These are phyloP conservation scores for Volucella inanis DNA, from an alignment of 2,888 invertebrate species.

Conservation along the genomic window DNA sequence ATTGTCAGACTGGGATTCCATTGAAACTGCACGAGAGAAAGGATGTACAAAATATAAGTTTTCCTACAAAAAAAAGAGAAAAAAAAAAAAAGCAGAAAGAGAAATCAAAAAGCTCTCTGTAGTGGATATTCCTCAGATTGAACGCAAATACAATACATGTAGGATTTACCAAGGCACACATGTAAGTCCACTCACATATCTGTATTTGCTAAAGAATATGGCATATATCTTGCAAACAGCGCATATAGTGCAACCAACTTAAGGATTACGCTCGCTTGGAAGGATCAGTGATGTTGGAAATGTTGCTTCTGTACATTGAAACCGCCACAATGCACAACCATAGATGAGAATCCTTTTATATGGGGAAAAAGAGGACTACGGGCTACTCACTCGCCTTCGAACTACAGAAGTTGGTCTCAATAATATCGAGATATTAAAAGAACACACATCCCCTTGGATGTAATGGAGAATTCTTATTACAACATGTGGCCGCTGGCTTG, in stretches of 20 bases:
- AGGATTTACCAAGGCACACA: neutral
- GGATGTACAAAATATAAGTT: too few species aligned
- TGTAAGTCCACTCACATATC: neutral
- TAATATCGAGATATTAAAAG: conserved; percentile 45
- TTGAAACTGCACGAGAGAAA: conserved; percentile 25
- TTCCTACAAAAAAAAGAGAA: neutral
- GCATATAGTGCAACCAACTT: conserved; percentile 36
- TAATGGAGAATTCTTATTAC: conserved; percentile 35
- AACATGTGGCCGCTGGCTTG: conserved; percentile 22
- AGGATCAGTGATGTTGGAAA: conserved; percentile 42
- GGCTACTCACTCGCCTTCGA: too few species aligned
- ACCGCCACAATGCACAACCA: conserved; percentile 6
- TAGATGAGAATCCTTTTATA: neutral
- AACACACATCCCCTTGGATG: conserved; percentile 27
- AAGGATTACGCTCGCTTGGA: conserved; percentile 44
- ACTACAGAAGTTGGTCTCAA: conserved; percentile 18
- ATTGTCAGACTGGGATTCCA: conserved; percentile 35
- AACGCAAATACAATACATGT: conserved; percentile 46
- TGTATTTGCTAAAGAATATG: neutral
- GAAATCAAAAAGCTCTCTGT: conserved; percentile 30
- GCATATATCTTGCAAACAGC: conserved; percentile 10
- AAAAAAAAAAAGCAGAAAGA: neutral
- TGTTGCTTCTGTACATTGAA: conserved; percentile 16
- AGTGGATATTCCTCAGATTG: conserved; percentile 35
- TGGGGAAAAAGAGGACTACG: neutral